Evolutionary conservation across 2,113 vertebrate genomes (phyloP), one percentile per base, ranked within the genome.

Genomic region (Prunella himalayana): DNA sequence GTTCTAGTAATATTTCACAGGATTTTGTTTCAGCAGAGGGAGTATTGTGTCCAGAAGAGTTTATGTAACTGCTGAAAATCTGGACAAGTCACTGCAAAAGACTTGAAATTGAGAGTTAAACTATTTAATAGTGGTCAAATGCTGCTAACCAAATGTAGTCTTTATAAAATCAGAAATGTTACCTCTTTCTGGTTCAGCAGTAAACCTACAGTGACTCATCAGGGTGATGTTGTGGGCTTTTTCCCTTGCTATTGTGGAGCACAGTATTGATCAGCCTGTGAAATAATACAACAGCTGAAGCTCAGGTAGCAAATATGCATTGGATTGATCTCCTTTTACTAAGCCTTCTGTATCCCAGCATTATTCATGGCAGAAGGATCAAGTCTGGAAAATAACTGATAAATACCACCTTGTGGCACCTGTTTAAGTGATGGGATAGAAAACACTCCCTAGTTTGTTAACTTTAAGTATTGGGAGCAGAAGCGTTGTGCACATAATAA

Each of bases 221-320:
- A 92, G 93, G 77, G 57, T 91, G 95, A 95, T 98, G 96, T 60
- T 95, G 95, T 76, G 95, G 95, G 96, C 96, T 97, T 97, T 98
- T 95, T 69, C 66, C 57, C 35, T 78, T 85, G 97, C 94, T 97
- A 44, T 97, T 96, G 95, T 77, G 91, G 97, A 97, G 97, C 91
- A 54, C 5, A 2, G 23, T 98, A 99, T 99, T 97, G 99, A 99
- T 99, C 98, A 97, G 98, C 94, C 96, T 88, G 97, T 98, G 98
- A 98, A 98, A 98, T 97, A 97, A 98, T 97, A 98, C 96, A 98
- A 96, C 95, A 98, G 98, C 98, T 98, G 97, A 98, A 98, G 98
- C 98, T 98, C 98, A 98, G 98, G 98, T 98, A 98, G 98, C 98
- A 98, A 97, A 98, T 98, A 98, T 97, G 96, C 98, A 97, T 96